Percentiles rank a stretch among this genome's conserved stretches.
Conservation (phyloP, 1,140 invertebrate genomes). For the Drosophila saltans region DNA sequence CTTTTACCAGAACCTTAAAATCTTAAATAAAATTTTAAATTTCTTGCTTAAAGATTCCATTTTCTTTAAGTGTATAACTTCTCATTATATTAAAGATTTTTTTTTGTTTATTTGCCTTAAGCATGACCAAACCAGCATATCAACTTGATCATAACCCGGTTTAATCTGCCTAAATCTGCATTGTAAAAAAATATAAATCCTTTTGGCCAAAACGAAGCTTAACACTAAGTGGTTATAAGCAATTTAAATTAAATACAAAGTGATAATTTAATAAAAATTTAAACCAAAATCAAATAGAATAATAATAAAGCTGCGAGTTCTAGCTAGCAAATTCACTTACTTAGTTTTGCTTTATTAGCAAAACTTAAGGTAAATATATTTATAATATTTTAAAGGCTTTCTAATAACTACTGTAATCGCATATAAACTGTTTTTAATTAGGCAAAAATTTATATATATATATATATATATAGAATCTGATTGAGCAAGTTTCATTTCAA, state of each 20-base stretch:
- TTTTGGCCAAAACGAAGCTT: background rate
- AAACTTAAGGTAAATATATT: no score
- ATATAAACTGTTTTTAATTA: no score
- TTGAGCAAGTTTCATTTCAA: slow-evolving; percentile 24
- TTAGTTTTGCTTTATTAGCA: no score
- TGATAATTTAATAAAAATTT: no score
- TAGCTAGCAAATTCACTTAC: no score
- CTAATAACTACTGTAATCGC: no score
- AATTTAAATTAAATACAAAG: background rate
- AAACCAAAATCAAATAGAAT: no score
- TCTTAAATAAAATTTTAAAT: no score
- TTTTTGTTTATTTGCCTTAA: no score
- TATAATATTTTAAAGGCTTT: no score
- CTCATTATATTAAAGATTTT: background rate
- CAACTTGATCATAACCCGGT: background rate
- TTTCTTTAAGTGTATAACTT: slow-evolving; percentile 6
- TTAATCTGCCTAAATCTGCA: background rate
- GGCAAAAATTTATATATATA: background rate
- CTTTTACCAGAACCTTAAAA: no score
- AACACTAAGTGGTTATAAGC: background rate
- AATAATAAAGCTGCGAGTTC: no score
- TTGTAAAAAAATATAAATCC: background rate
- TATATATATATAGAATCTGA: background rate
- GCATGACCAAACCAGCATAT: background rate
- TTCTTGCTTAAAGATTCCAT: background rate